These are phyloP conservation scores for Eciton burchellii DNA, from an alignment of 1,140 invertebrate genomes.

Conservation along the genomic window DNA sequence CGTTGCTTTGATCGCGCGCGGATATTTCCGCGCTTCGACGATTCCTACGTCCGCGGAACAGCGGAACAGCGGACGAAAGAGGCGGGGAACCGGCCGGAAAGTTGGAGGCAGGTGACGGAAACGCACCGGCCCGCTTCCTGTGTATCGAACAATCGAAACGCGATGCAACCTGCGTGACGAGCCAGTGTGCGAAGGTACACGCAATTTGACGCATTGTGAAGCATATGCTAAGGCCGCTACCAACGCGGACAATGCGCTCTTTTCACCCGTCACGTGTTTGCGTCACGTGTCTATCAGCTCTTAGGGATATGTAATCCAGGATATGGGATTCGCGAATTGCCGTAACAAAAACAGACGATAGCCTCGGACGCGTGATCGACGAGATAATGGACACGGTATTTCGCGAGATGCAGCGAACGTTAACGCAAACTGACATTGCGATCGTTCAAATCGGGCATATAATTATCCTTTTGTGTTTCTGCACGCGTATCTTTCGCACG, in stretches of 20 bases:
- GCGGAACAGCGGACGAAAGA: constrained; percentile 45
- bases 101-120: constrained; percentile 72
- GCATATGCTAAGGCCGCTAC: constrained; percentile 33
- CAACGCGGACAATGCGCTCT: not conserved
- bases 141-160: constrained; percentile 74
- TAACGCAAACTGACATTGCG: not conserved
- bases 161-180: constrained; percentile 70
- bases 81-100: constrained; percentile 67
- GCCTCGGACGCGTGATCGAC: not conserved
- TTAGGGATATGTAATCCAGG: constrained; percentile 2
- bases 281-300: constrained; percentile 2
- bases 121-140: constrained; percentile 70
- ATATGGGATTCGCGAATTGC: not conserved
- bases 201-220: constrained; percentile 72
- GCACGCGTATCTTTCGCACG: no score
- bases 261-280: constrained; percentile 2
- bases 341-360: not conserved
- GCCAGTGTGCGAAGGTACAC: constrained; percentile 65
- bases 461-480: not conserved
- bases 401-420: not conserved
- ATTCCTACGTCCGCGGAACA: not conserved
- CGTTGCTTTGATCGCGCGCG: not conserved
- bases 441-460: not conserved
- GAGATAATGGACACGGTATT: not conserved
- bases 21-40: not conserved